Percentiles rank a stretch among this genome's conserved stretches.
Conservation (phyloP, 2,888 invertebrate species). For the Synergus itoensis region DNA sequence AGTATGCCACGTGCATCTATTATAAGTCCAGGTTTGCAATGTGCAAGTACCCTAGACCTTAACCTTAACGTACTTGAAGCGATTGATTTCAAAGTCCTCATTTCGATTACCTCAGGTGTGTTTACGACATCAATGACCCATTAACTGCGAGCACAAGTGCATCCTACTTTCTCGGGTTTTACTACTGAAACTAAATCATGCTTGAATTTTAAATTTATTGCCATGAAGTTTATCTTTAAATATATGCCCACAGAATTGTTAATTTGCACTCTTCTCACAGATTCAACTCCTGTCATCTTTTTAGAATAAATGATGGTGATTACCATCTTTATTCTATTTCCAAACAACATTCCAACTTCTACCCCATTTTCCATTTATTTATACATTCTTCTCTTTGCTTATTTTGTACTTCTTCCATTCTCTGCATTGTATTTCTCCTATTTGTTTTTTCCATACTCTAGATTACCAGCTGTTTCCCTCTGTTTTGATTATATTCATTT, state of each 20-base stretch:
- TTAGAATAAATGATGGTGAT: too few species aligned
- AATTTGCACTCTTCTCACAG: too few species aligned
- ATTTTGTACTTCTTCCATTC: neutral
- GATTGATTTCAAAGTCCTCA: conserved; percentile 5
- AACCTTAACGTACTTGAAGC: conserved; percentile 53
- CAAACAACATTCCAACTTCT: neutral
- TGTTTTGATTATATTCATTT: neutral
- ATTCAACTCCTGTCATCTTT: too few species aligned
- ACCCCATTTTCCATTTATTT: neutral
- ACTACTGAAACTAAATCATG: neutral
- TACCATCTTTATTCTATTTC: neutral
- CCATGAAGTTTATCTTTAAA: too few species aligned
- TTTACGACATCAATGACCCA: conserved; percentile 24
- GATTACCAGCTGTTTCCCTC: neutral
- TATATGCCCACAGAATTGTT: too few species aligned
- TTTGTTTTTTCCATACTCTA: neutral
- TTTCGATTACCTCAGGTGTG: conserved; percentile 1
- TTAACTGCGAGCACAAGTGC: conserved; percentile 3
- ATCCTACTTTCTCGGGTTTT: neutral
- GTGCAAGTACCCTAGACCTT: conserved; percentile 62
- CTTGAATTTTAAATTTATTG: too few species aligned
- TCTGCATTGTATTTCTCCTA: neutral
- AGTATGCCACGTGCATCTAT: conserved; percentile 61
- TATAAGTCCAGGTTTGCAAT: conserved; percentile 53
- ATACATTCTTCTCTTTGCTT: neutral